These are phyloP conservation scores for Sphyrna mokarran DNA, from an alignment of 2,113 vertebrate species.

Conservation along the genomic window DNA sequence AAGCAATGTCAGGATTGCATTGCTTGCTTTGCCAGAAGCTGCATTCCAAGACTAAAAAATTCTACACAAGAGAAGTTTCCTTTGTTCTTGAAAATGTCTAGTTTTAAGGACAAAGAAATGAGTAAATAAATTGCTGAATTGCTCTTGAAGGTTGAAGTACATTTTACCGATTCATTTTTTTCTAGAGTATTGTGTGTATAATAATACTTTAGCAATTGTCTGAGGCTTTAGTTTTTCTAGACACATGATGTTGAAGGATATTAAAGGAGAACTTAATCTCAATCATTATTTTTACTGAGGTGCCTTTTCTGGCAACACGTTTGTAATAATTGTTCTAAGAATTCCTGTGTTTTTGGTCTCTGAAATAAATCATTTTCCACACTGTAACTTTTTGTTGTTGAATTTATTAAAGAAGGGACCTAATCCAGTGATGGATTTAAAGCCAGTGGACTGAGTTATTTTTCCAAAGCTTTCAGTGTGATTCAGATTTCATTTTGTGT, in stretches of 20 bases:
- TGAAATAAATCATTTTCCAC: conserved; percentile 24
- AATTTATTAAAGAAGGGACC: not conserved
- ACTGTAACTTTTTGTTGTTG: not conserved
- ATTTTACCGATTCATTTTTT: conserved; percentile 6
- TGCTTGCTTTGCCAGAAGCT: not conserved
- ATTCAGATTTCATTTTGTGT: not conserved
- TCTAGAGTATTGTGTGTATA: not conserved
- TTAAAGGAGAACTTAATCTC: not conserved
- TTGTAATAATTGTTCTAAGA: conserved; percentile 25
- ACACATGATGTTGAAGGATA: not conserved
- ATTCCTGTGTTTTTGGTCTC: conserved; percentile 3
- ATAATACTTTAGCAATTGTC: not conserved
- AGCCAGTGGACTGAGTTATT: not conserved
- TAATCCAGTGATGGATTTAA: not conserved
- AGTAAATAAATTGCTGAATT: not conserved
- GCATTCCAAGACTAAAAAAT: not conserved
- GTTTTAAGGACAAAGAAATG: not conserved
- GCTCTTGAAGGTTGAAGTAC: not conserved
- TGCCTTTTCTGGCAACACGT: not conserved
- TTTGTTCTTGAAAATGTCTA: not conserved
- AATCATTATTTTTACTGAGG: not conserved
- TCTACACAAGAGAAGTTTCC: not conserved
- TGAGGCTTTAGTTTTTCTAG: not conserved
- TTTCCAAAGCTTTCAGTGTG: not conserved
- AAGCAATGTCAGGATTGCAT: not conserved